Base-by-base conservation (phyloP, 2,797 vertebrate species). In the Malacoctenus gilli region DNA sequence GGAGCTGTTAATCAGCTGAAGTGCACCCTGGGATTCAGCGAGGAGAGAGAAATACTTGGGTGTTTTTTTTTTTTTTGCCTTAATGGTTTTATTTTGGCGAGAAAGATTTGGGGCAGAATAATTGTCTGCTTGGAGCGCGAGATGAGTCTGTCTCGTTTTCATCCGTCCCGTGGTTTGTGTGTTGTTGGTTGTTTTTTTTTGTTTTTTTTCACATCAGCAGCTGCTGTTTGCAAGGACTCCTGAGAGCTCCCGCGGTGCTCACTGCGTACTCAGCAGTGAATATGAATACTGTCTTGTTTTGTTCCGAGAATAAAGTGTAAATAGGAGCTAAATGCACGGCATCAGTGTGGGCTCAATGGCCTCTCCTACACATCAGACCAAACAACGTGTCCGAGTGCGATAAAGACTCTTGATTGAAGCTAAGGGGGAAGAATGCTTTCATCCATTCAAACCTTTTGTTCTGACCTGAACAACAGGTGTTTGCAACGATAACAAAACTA, bases 61-160 rank as follows among this genome's bases (percentile, higher is more conserved):
- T 59, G 59, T 34, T 35, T 61, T 72, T 21, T 1, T 36, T 9
- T 43, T 34, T 35, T 61, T 72, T 21, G 2, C 39, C 12, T 43
- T 25, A 20, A 46, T 37, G 16, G 31, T 59, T 28, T 68, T 23
- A 52, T 63, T 64, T 61, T 47, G 38, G 20, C 53, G 41, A 42
- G 25, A 21, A 23, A 1, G 42, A 46, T 50, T 42, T 16, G 23
- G 38, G 4, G 10, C 16, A 28, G 32, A 48, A 19, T 52, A 6
- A 23, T 46, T 35, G 44, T 55, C 28, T 34, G 13, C 35, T 41
- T 67, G 25, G 8, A 43, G 13, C 15, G 47, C 25, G 36, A 39
- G 49, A 60, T 49, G n/a, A 35, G 37, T 48, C 64, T 28, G 7
- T 50, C 43, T 51, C 4, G 4, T 48, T 63, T 54, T 48, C 37